Base-by-base conservation (phyloP, 1,140 invertebrate species). In the Akabosia matsudoensis region DNA sequence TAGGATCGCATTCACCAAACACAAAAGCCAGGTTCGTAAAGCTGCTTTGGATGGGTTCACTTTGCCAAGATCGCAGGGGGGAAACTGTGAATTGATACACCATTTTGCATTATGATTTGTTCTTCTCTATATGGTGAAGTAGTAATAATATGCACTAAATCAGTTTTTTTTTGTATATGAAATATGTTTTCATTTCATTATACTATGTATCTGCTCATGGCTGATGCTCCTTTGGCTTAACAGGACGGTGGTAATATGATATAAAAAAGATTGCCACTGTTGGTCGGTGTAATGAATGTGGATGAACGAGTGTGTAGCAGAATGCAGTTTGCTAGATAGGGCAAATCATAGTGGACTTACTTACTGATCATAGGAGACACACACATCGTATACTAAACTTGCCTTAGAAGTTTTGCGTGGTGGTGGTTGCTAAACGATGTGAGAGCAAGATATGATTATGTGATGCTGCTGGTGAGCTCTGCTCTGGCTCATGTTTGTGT, bases 391-490 rank as follows among this genome's bases (percentile, higher is more conserved):
- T 18, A 10, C 37, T 45, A 18, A 18, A 7, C 18, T 45, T 7
- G 37, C 37, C 18, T 45, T 45, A n/a, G n/a, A n/a, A 45, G 37
- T 45, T 10, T 45, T 10, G 37, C 7, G 37, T 45, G 37, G 37
- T 45, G 37, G 7, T 45, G 37, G 37, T n/a, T n/a, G n/a, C n/a
- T 45, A 18, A 45, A 67, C 61, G 61, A 67, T 67, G 61, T 67
- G 61, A 67, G 61, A 67, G 61, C 61, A 67, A 67, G 61, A 67
- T 67, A 67, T 67, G 61, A 67, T 67, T 67, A 67, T 67, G 61
- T 72, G 33, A 52, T 74, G 45, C 72, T 74, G 22, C 22, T 70
- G 30, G 24, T 70, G 22, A 2, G 26, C 67, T 70, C 30, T 31
- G 31, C 28, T 37, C 2, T 73, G 3, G 33, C 30, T n/a, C 16